Evolutionary conservation across 2,797 vertebrate genomes (phyloP).

Genomic region (Rhinella marina): DNA sequence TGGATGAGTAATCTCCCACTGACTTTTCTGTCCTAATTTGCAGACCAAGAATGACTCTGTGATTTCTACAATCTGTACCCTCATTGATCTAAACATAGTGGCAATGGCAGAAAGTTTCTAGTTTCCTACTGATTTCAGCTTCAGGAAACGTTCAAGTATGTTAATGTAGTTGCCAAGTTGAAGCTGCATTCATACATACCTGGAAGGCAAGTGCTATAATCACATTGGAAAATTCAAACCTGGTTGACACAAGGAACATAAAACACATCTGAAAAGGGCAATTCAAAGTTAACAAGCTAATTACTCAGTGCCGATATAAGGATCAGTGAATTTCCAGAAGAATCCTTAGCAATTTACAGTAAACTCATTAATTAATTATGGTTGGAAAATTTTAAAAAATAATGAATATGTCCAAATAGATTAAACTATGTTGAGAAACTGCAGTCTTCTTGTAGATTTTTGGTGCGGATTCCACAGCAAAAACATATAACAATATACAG

Average conservation of each 20-base stretch:
- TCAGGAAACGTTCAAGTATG: neutral
- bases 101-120: conserved; percentile 22
- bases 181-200: neutral
- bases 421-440: too few species aligned
- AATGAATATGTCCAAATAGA: too few species aligned
- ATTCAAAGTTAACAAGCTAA: conserved; percentile 5
- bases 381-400: too few species aligned
- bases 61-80: conserved; percentile 30
- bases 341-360: neutral
- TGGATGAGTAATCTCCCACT: conserved; percentile 44
- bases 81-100: conserved; percentile 13
- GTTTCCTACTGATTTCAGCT: conserved; percentile 19
- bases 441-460: too few species aligned
- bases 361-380: too few species aligned
- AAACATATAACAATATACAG: too few species aligned
- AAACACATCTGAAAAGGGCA: neutral
- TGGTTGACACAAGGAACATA: conserved; percentile 28
- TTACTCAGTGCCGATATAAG: conserved; percentile 19
- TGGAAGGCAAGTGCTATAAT: neutral
- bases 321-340: conserved; percentile 10
- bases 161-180: neutral
- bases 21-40: conserved; percentile 44
- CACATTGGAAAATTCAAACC: neutral
- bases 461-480: too few species aligned
- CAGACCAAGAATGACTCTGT: conserved; percentile 23